Conservation (phyloP, 2,113 vertebrate genomes). For the Sphyrna mokarran region DNA sequence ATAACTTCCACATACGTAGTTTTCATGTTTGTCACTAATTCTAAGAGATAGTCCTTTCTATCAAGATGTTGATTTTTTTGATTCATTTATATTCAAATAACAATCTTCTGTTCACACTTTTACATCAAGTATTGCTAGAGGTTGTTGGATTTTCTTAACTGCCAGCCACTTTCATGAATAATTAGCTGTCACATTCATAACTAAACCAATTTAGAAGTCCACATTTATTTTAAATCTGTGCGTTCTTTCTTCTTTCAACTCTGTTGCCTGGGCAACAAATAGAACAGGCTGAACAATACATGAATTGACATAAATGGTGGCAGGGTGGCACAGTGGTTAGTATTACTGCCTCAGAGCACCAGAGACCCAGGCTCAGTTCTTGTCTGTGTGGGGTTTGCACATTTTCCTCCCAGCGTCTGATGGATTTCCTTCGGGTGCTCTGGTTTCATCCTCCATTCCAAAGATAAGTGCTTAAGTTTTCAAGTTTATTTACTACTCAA, state of each 20-base stretch:
- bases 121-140: background rate
- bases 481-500: no score
- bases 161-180: slow-evolving; percentile 1
- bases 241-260: background rate
- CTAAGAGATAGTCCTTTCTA: background rate
- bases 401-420: no score
- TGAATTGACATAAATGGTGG: background rate
- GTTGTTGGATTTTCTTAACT: background rate
- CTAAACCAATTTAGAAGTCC: slow-evolving; percentile 8
- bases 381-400: no score
- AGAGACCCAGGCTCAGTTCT: no score
- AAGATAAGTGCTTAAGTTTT: no score
- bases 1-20: background rate
- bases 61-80: background rate
- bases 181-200: background rate
- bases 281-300: background rate
- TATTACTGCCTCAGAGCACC: no score
- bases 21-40: background rate
- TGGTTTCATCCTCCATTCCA: no score
- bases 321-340: no score
- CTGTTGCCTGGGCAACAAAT: background rate
- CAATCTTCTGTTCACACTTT: background rate
- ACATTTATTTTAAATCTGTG: background rate
- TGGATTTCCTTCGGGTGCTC: no score
- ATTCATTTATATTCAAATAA: background rate